Percentiles rank a stretch among this genome's conserved stretches.
Evolutionary conservation across 1,140 invertebrate genomes (phyloP).

Genomic region (Drosophila guanche): DNA sequence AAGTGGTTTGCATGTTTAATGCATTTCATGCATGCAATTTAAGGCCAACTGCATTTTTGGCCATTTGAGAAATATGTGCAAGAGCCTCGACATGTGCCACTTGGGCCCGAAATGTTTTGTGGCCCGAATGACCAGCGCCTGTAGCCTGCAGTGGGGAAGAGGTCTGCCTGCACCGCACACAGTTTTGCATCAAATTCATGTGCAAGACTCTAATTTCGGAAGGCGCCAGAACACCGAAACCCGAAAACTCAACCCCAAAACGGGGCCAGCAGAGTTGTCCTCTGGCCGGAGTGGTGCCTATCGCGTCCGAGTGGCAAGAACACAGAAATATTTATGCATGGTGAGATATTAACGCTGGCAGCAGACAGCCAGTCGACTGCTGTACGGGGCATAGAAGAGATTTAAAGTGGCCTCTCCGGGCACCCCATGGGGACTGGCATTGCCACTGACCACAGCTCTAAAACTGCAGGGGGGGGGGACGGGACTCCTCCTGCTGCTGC

Average conservation of each 20-base stretch:
- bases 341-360: slow-evolving; percentile 47
- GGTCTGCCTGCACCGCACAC: slow-evolving; percentile 4
- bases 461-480: no score
- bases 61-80: slow-evolving; percentile 64
- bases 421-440: no score
- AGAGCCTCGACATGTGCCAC: slow-evolving; percentile 56
- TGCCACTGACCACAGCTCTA: no score
- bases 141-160: background rate
- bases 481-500: no score
- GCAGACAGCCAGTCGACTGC: slow-evolving; percentile 26
- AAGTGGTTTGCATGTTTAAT: slow-evolving; percentile 62
- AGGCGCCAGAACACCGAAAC: slow-evolving; percentile 4
- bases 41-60: slow-evolving; percentile 69
- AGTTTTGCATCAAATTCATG: slow-evolving; percentile 61
- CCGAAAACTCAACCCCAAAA: background rate
- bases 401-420: slow-evolving; percentile 41
- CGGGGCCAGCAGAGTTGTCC: no score
- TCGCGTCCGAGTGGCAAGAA: slow-evolving; percentile 34
- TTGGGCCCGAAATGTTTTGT: slow-evolving; percentile 28
- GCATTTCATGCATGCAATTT: slow-evolving; percentile 74
- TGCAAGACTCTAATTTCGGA: slow-evolving; percentile 64
- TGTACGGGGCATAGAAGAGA: slow-evolving; percentile 32
- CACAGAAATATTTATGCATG: slow-evolving; percentile 62
- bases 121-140: slow-evolving; percentile 44
- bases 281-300: slow-evolving; percentile 31